Base-by-base conservation (phyloP, 2,888 invertebrate species). In the Harmothoe impar region DNA sequence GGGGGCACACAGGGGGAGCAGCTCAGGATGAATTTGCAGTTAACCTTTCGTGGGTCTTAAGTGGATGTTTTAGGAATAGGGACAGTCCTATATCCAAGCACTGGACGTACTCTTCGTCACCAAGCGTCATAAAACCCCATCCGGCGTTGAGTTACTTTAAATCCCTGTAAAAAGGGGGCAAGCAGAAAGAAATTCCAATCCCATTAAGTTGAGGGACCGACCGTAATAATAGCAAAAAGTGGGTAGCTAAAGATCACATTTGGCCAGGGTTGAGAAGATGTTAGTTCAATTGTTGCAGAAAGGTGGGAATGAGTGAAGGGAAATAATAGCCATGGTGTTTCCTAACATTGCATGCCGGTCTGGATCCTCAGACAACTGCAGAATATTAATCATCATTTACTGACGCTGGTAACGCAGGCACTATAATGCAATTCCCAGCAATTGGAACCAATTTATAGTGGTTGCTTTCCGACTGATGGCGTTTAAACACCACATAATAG, bases 11-110 rank as follows among this genome's bases (percentile, higher is more conserved):
- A 33, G 81, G 33, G 23, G 77, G 12, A 81, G 17, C n/a, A 43
- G 81, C 81, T 81, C 35, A 43, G 35, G 81, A 81, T 81, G 81
- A 81, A 81, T 81, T 81, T 81, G 81, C 81, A 81, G 33, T 81
- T 81, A 81, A 81, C 81, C 81, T 81, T 43, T 81, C 81, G 0
- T 43, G 20, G 35, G 10, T 12, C 43, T 81, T 35, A 81, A 81
- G 43, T 81, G 81, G 81, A 35, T 33, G 81, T 33, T 81, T 81
- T 81, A 72, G 72, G 0, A 7, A 3, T 10, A 43, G 25, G 15
- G 29, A 25, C 3, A 72, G 1, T 72, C 72, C 3, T 72, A 25
- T 72, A 25, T 5, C 29, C 31, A n/a, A 25, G 0, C 72, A 29
- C 72, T 25, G 5, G 72, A 62, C 62, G 62, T 62, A n/a, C 3